Evolutionary conservation across 2,797 vertebrate genomes (phyloP).

Genomic region (Tapirus indicus): DNA sequence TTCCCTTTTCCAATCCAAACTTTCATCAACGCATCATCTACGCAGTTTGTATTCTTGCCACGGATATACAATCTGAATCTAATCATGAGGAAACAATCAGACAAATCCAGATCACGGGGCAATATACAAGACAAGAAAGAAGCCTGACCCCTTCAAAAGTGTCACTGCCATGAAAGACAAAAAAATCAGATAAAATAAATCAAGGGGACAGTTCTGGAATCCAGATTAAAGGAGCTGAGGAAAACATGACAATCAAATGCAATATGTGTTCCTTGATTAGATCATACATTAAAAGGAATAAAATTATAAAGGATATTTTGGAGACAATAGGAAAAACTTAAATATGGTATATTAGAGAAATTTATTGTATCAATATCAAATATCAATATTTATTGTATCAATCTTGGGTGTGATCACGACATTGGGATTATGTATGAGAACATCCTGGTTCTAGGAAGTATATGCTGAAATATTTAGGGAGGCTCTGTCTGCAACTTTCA

Average conservation of each 20-base stretch:
- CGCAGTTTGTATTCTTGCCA: slow-evolving; percentile 6
- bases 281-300: slow-evolving; percentile 5
- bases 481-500: slow-evolving; percentile 1
- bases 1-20: slow-evolving; percentile 5
- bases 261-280: not conserved
- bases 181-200: not conserved
- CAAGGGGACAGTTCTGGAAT: not conserved
- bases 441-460: not conserved
- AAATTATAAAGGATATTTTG: not conserved
- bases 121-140: not conserved
- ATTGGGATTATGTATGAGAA: not conserved
- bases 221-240: slow-evolving; percentile 34
- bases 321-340: not conserved
- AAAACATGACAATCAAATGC: not conserved
- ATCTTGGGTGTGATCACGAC: not conserved
- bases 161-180: not conserved
- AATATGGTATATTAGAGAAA: not conserved
- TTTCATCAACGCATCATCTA: not conserved
- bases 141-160: not conserved
- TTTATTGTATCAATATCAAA: not conserved
- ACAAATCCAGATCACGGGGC: not conserved
- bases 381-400: not conserved
- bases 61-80: not conserved
- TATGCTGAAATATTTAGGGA: not conserved
- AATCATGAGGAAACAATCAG: slow-evolving; percentile 31